These are phyloP conservation scores for Sarcophilus harrisii DNA, from an alignment of 2,797 vertebrate genomes.

Conservation along the genomic window DNA sequence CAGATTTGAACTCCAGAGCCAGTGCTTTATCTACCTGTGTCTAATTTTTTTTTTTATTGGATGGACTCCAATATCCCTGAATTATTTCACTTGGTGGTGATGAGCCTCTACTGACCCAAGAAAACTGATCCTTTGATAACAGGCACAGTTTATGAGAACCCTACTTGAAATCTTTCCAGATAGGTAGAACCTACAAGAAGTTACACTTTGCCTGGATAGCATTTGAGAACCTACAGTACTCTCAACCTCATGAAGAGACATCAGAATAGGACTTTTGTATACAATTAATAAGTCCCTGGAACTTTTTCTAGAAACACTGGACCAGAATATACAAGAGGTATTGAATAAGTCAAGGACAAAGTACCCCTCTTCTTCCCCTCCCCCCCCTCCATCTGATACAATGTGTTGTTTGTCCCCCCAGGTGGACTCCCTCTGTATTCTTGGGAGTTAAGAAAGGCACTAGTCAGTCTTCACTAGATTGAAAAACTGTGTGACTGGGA, in stretches of 20 bases:
- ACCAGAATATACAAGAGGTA: neutral
- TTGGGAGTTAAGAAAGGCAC: neutral
- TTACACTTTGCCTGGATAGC: neutral
- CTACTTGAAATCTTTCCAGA: neutral
- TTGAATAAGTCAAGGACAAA: neutral
- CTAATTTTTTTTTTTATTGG: neutral
- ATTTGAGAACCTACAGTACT: neutral
- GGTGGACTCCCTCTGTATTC: neutral
- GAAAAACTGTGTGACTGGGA: neutral
- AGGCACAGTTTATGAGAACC: neutral
- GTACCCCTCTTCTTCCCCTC: rapidly evolving
- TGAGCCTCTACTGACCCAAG: neutral
- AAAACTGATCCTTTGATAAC: neutral
- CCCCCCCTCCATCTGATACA: neutral
- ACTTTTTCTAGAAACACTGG: neutral
- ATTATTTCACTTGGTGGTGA: neutral
- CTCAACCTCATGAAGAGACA: neutral
- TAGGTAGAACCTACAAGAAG: neutral
- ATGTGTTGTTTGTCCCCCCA: neutral
- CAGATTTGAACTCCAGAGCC: no score
- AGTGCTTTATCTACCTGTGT: no score
- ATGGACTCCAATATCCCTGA: neutral
- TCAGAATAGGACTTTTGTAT: neutral
- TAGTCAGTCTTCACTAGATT: neutral
- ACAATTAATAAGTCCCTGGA: neutral